Evolutionary conservation across 1,140 invertebrate genomes (phyloP).

Genomic region (Portunus trituberculatus): DNA sequence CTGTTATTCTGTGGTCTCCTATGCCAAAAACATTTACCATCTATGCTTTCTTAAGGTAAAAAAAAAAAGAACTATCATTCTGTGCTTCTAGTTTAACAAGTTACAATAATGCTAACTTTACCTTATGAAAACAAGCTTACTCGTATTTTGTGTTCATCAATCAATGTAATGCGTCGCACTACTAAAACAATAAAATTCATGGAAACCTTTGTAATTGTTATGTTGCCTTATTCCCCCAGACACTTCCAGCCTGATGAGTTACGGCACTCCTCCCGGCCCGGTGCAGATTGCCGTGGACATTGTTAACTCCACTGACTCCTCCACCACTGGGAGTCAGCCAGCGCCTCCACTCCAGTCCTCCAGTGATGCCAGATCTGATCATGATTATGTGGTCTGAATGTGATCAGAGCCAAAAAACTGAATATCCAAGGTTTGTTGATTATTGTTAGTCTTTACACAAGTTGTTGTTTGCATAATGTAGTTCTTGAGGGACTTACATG

Average conservation of each 20-base stretch:
- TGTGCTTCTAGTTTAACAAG: no score
- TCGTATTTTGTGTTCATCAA: no score
- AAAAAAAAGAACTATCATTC: no score
- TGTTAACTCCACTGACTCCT: conserved; percentile 38
- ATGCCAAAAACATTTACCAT: no score
- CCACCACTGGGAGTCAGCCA: background rate
- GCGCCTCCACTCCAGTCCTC: background rate
- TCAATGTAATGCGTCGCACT: no score
- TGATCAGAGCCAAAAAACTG: background rate
- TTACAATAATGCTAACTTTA: no score
- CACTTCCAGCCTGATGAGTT: conserved; percentile 53
- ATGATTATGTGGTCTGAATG: conserved; percentile 60
- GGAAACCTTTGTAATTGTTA: no score
- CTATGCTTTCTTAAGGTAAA: no score
- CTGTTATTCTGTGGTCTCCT: no score
- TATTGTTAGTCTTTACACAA: conserved; percentile 31
- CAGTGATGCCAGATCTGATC: conserved; percentile 61
- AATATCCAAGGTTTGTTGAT: background rate
- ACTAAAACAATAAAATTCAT: no score
- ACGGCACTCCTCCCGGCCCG: conserved; percentile 56
- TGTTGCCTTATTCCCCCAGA: conserved; percentile 15
- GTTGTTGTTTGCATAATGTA: background rate
- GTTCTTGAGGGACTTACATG: no score
- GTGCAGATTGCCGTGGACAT: conserved; percentile 75
- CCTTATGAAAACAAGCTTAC: no score